phyloP scores from a whole-genome alignment of 2,113 vertebrate species.

The Chiloscyllium plagiosum region DNA sequence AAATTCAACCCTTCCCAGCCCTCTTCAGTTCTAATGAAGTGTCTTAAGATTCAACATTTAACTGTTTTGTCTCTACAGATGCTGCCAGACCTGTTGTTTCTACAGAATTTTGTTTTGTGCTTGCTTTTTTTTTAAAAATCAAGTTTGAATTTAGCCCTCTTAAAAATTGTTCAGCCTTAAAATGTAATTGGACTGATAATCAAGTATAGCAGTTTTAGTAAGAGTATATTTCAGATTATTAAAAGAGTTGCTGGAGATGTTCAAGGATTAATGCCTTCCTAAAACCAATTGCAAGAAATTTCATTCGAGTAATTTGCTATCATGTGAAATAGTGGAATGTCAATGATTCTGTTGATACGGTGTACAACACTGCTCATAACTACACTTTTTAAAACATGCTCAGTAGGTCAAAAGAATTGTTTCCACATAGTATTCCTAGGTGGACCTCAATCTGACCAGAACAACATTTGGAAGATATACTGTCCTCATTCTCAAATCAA shows the following conservation, averaged over 20 bases:
- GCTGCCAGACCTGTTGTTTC: no score
- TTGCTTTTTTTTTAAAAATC: neutral
- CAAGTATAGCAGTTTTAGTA: neutral
- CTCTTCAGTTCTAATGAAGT: no score
- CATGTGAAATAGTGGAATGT: neutral
- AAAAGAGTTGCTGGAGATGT: neutral
- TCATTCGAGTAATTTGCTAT: neutral
- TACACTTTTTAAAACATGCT: neutral
- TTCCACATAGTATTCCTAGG: neutral
- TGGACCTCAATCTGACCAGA: neutral
- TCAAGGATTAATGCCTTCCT: neutral
- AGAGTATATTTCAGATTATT: no score
- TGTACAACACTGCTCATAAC: no score
- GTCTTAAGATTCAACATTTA: no score
- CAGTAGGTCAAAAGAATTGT: no score
- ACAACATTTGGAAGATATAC: neutral
- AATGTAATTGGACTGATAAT: neutral
- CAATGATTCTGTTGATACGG: no score
- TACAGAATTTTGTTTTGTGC: neutral
- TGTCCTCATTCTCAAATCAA: neutral
- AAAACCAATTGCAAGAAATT: neutral
- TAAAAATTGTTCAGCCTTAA: neutral
- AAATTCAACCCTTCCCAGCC: no score
- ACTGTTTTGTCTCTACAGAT: no score
- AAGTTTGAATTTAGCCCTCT: neutral